These are phyloP conservation scores for Zoanthus sociatus DNA, from an alignment of 92 coral and sea anemone genomes.

Conservation along the genomic window DNA sequence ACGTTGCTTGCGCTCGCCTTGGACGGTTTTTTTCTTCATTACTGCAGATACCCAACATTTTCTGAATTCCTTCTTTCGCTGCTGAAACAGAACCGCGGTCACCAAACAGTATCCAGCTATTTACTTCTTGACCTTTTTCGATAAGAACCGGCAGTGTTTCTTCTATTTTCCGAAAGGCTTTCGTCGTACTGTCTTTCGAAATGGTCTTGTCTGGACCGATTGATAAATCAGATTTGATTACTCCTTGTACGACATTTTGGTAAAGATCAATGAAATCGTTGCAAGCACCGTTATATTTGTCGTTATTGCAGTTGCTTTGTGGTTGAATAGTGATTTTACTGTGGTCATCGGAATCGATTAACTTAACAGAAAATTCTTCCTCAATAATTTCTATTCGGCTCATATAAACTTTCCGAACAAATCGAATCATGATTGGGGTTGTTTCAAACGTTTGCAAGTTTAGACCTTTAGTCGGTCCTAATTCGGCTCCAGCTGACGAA, in stretches of 20 bases:
- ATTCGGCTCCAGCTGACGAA: neutral
- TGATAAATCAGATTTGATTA: constrained; percentile 30
- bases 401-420: too few species aligned
- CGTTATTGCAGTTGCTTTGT: constrained; percentile 13
- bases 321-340: constrained; percentile 53
- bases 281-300: constrained; percentile 47
- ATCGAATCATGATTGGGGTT: too few species aligned
- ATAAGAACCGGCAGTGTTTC: constrained; percentile 45
- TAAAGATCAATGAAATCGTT: constrained; percentile 35
- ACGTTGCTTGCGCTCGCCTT: neutral
- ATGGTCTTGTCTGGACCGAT: neutral
- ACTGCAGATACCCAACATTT: neutral
- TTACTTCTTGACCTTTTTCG: constrained; percentile 13
- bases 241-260: constrained; percentile 46
- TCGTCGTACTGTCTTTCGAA: neutral
- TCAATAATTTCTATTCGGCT: neutral
- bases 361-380: constrained; percentile 28
- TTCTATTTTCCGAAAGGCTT: neutral
- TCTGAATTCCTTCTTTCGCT: constrained; percentile 1
- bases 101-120: constrained; percentile 51
- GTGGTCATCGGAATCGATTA: constrained; percentile 9
- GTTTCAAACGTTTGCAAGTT: too few species aligned
- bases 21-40: neutral
- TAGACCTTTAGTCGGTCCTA: too few species aligned
- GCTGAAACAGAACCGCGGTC: constrained; percentile 37